These are phyloP conservation scores for Magallana gigas DNA, from an alignment of 1,140 invertebrate species.

Conservation along the genomic window DNA sequence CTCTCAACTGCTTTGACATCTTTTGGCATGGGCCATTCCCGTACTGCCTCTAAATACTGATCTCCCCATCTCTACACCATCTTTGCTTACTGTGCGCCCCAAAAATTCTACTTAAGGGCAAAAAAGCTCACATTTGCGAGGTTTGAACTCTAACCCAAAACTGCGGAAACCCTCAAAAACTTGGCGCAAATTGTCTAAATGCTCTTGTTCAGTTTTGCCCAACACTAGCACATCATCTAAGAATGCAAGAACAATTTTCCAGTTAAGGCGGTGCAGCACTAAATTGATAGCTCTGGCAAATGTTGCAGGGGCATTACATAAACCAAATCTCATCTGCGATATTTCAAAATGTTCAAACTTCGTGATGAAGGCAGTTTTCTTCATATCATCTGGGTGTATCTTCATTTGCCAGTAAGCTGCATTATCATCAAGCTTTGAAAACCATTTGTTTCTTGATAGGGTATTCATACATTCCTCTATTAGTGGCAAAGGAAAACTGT, in stretches of 20 bases:
- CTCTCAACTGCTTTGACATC: background rate
- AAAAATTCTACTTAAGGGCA: background rate
- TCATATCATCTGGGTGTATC: background rate
- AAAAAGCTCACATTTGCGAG: background rate
- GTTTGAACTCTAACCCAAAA: constrained; percentile 36
- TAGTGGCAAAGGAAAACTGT: no score
- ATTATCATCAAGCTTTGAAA: background rate
- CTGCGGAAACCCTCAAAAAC: background rate
- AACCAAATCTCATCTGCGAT: background rate
- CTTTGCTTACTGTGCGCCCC: background rate
- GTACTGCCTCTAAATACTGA: background rate
- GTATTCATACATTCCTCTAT: background rate
- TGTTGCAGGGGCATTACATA: background rate
- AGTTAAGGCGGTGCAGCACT: background rate
- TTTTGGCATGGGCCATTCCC: background rate
- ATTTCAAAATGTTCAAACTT: background rate
- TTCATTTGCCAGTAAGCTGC: background rate
- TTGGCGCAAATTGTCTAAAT: background rate
- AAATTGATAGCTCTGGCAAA: background rate
- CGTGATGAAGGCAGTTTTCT: background rate
- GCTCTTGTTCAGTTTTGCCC: background rate
- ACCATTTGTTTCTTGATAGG: background rate
- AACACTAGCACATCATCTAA: no score
- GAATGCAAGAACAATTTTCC: background rate
- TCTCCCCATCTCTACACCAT: background rate